Conservation (phyloP, 2,797 vertebrate species). For the Gadopsis marmoratus region DNA sequence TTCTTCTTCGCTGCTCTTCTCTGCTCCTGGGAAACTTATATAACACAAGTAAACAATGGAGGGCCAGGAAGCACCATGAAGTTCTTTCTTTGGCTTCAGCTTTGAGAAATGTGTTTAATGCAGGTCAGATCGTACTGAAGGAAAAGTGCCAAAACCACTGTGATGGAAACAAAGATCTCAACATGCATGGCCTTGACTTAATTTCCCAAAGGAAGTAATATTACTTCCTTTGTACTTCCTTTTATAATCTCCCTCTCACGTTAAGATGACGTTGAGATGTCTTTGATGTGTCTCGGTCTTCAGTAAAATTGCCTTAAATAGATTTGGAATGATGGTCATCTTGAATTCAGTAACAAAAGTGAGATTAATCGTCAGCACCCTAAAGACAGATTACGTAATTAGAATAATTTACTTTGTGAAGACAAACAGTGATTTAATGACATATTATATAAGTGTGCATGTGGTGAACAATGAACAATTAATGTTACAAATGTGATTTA, state of each 20-base stretch:
- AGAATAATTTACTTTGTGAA: not conserved
- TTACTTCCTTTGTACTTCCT: too few species aligned
- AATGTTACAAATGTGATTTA: not conserved
- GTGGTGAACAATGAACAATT: not conserved
- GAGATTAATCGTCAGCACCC: constrained; percentile 13
- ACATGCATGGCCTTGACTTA: constrained; percentile 28
- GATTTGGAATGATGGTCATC: constrained; percentile 12
- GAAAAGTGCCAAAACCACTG: constrained; percentile 53
- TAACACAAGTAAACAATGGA: constrained; percentile 59
- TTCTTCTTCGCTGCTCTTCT: constrained; percentile 51
- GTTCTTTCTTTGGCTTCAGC: constrained; percentile 58
- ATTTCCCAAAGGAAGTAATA: constrained; percentile 33
- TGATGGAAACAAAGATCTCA: constrained; percentile 34
- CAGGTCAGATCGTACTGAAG: constrained; percentile 36
- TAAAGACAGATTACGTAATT: constrained; percentile 13
- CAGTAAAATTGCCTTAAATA: constrained; percentile 26
- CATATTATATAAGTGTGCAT: not conserved
- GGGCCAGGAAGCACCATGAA: constrained; percentile 63
- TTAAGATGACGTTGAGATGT: constrained; percentile 14
- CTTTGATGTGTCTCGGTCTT: constrained; percentile 33
- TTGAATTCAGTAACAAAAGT: constrained; percentile 8
- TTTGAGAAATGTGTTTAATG: constrained; percentile 42
- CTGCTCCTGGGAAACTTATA: constrained; percentile 51
- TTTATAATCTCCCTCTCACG: constrained; percentile 13
- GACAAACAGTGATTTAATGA: not conserved